These are phyloP conservation scores for Parelbella ahira DNA, from an alignment of 2,888 invertebrate species.

Conservation along the genomic window DNA sequence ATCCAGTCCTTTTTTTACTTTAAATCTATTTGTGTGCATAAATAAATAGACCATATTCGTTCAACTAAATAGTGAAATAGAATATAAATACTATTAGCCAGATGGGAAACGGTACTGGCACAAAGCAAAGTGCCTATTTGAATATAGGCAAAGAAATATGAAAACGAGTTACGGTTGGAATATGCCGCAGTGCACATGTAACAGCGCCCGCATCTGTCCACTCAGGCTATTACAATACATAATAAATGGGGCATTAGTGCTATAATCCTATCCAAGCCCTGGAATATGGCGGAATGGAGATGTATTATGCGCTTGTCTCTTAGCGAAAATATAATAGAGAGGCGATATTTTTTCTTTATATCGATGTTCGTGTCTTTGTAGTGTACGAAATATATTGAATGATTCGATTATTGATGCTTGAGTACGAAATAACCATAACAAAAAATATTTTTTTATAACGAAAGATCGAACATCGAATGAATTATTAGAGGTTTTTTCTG, in stretches of 20 bases:
- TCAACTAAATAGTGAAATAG: too few species aligned
- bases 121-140: conserved; percentile 21
- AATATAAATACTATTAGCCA: conserved; percentile 6
- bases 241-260: conserved; percentile 27
- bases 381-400: too few species aligned
- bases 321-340: background rate
- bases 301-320: background rate
- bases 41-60: too few species aligned
- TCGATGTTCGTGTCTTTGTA: too few species aligned
- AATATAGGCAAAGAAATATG: conserved; percentile 21
- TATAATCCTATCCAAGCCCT: conserved; percentile 16
- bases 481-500: too few species aligned
- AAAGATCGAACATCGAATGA: too few species aligned
- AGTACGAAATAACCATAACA: too few species aligned
- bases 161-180: conserved; percentile 21
- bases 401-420: too few species aligned
- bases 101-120: conserved; percentile 10
- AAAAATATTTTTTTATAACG: too few species aligned
- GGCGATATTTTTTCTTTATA: background rate
- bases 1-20: too few species aligned
- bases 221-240: conserved; percentile 29
- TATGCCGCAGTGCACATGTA: conserved; percentile 23
- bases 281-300: conserved; percentile 10
- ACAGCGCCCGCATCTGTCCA: conserved; percentile 27
- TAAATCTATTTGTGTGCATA: too few species aligned